These are phyloP conservation scores for Climacteris rufus DNA, from an alignment of 2,113 vertebrate species.

Conservation along the genomic window DNA sequence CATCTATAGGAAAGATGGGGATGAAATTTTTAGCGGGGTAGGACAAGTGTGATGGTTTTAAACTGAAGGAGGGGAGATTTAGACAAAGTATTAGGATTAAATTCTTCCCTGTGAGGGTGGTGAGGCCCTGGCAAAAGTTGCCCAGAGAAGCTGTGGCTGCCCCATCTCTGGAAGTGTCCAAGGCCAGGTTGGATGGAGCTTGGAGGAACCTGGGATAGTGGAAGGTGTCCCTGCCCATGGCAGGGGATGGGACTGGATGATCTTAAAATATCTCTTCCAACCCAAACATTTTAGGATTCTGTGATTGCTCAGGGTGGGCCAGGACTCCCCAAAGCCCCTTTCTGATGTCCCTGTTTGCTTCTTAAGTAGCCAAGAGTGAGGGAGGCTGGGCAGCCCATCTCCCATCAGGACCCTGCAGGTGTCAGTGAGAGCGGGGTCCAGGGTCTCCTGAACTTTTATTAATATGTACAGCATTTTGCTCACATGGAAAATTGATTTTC, in stretches of 20 bases:
- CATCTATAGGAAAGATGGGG: background rate
- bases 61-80: background rate
- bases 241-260: background rate
- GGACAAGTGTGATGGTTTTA: background rate
- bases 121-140: background rate
- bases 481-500: slow-evolving; percentile 68
- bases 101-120: background rate
- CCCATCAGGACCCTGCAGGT: background rate
- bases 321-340: background rate
- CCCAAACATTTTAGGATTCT: background rate
- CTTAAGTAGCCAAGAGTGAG: background rate
- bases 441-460: slow-evolving; percentile 34
- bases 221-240: background rate
- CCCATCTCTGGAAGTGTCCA: background rate
- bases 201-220: background rate
- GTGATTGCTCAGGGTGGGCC: background rate
- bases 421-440: rapidly evolving
- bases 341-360: background rate
- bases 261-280: background rate
- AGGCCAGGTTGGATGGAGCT: rapidly evolving
- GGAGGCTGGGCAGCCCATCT: background rate
- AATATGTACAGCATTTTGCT: slow-evolving; percentile 56
- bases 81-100: background rate
- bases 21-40: rapidly evolving
- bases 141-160: background rate